Evolutionary conservation across 2,797 vertebrate genomes (phyloP).

Genomic region (Poeciliopsis presidionis): DNA sequence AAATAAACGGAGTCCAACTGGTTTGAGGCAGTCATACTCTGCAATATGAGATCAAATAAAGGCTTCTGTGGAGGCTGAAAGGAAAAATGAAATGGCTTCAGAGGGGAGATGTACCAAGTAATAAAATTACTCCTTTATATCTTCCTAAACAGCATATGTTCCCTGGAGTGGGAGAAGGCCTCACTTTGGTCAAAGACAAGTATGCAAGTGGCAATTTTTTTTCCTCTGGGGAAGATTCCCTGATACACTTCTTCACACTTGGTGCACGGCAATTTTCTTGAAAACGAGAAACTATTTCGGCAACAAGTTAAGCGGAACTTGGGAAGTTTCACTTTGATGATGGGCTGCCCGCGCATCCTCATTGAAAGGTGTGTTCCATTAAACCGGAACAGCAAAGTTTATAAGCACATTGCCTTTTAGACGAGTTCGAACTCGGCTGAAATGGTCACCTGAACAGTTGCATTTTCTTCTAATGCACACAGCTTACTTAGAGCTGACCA

Average conservation of each 20-base stretch:
- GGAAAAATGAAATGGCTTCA: slow-evolving; percentile 85
- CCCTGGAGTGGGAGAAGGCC: slow-evolving; percentile 81
- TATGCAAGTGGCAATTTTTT: slow-evolving; percentile 86
- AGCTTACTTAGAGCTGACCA: slow-evolving; percentile 70
- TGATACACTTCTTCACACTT: slow-evolving; percentile 79
- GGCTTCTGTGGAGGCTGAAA: slow-evolving; percentile 83
- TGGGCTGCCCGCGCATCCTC: slow-evolving; percentile 68
- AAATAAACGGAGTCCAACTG: slow-evolving; percentile 84
- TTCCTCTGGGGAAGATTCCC: slow-evolving; percentile 79
- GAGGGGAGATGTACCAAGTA: slow-evolving; percentile 84
- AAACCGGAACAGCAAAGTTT: slow-evolving; percentile 79
- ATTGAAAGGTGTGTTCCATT: slow-evolving; percentile 81
- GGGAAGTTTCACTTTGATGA: slow-evolving; percentile 82
- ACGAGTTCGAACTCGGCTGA: slow-evolving; percentile 70
- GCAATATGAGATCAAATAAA: slow-evolving; percentile 90
- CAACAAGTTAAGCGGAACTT: slow-evolving; percentile 83
- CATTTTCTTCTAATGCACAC: slow-evolving; percentile 68
- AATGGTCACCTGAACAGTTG: slow-evolving; percentile 61
- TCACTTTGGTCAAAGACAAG: slow-evolving; percentile 83
- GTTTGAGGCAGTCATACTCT: slow-evolving; percentile 83
- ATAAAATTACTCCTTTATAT: slow-evolving; percentile 89
- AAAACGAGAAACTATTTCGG: slow-evolving; percentile 83
- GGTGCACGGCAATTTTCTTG: slow-evolving; percentile 80
- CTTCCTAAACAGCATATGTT: slow-evolving; percentile 85
- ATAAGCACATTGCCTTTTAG: slow-evolving; percentile 74